Percentiles rank a stretch among this genome's conserved stretches.
Conservation (phyloP, 2,888 invertebrate species). For the Euzophera pinguis region DNA sequence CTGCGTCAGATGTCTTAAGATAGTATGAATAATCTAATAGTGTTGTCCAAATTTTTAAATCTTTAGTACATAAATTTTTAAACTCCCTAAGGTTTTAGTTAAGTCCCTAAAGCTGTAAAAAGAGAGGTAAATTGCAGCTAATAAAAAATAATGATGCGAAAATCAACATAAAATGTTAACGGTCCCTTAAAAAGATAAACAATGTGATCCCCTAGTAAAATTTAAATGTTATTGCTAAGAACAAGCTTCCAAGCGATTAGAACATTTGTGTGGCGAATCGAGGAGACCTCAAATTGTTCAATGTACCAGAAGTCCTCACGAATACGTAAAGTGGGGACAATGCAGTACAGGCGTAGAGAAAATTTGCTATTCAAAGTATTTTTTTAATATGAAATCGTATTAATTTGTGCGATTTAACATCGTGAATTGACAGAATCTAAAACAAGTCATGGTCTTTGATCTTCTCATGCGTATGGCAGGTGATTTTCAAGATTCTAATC, state of each 20-base stretch:
- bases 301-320: slow-evolving; percentile 36
- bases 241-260: slow-evolving; percentile 10
- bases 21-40: too few relatives aligned
- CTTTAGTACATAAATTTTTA: too few relatives aligned
- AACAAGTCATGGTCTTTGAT: too few relatives aligned
- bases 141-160: slow-evolving; percentile 16
- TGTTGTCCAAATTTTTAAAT: too few relatives aligned
- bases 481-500: too few relatives aligned
- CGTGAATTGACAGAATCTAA: too few relatives aligned
- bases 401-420: too few relatives aligned
- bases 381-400: too few relatives aligned
- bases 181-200: slow-evolving; percentile 9
- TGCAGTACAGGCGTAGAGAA: slow-evolving; percentile 12
- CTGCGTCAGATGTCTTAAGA: too few relatives aligned
- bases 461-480: too few relatives aligned
- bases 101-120: background rate
- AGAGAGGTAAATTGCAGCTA: background rate
- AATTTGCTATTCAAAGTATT: background rate
- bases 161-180: slow-evolving; percentile 7
- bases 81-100: too few relatives aligned
- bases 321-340: slow-evolving; percentile 23
- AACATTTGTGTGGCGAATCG: slow-evolving; percentile 17
- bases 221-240: slow-evolving; percentile 12
- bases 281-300: slow-evolving; percentile 35
- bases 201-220: slow-evolving; percentile 5